Evolutionary conservation across 1,140 invertebrate genomes (phyloP), one percentile per base, ranked within the genome.

Genomic region (Andrena cerasifolii): DNA sequence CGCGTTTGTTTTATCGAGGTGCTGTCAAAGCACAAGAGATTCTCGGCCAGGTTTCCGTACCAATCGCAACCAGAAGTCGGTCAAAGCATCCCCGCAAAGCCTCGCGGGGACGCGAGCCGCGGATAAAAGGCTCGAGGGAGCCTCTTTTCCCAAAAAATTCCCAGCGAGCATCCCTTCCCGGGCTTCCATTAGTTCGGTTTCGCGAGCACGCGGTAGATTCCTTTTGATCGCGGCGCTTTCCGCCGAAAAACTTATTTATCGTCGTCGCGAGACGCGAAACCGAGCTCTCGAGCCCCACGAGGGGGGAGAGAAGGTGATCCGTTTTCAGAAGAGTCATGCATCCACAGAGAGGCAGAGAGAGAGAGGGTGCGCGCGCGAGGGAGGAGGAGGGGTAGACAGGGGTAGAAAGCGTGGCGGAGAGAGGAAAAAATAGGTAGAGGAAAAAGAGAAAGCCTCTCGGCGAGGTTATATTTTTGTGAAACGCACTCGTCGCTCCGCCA

Each of bases 401-500:
- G 10, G 8, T 3, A 12, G 10, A 51, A 62, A 73, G 43, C 51
- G 24, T 3, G 72, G 54, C 21, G 24, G 36, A 53, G 10, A 49
- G 18, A 43, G 36, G 51, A 65, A 7, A n/a, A 45, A 47, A 61
- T 18, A 79, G 51, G 8, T n/a, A 49, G 54, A 59, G 65, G 36
- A 10, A 79, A 59, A 74, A 81, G 66, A 78, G 61, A 61, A 73
- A 58, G 47, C 36, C 75, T 77, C 79, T 78, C 51, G 62, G 61
- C 54, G 56, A 56, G 33, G 65, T 79, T 74, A 65, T 76, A 45
- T 72, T 40, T 83, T 84, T 84, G 65, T 70, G 65, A 81, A 63
- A 76, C 51, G 33, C 45, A 67, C 53, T 49, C 40, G 49, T 53
- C 58, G 67, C 31, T 45, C 54, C 24, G 51, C 26, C 51, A 80